phyloP scores from a whole-genome alignment of 2,113 vertebrate genomes.

The Sander vitreus region DNA sequence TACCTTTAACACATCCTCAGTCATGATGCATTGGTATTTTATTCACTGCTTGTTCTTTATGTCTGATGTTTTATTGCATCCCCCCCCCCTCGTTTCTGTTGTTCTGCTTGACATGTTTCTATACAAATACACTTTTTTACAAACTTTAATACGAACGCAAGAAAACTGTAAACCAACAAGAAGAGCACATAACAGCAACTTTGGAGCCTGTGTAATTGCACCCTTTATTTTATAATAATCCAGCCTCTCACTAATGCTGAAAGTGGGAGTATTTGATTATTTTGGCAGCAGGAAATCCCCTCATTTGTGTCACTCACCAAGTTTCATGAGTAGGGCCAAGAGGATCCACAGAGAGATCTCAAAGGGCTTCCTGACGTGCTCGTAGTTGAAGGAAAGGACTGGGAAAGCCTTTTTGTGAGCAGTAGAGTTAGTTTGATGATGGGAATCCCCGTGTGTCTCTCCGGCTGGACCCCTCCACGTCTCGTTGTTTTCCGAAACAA shows the following conservation, averaged over 20 bases:
- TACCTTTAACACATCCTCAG: not conserved
- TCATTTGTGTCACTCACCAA: slow-evolving; percentile 86
- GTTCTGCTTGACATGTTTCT: not conserved
- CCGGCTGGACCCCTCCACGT: not conserved
- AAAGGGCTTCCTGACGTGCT: slow-evolving; percentile 87
- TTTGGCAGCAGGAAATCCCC: not conserved
- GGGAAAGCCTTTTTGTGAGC: slow-evolving; percentile 88
- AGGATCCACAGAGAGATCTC: slow-evolving; percentile 96
- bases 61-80: not conserved
- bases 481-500: slow-evolving; percentile 11
- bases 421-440: not conserved
- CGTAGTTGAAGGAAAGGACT: slow-evolving; percentile 89
- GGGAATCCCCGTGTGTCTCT: not conserved
- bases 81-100: not conserved
- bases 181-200: not conserved
- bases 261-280: not conserved
- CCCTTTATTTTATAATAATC: not conserved
- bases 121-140: not conserved
- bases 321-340: slow-evolving; percentile 95
- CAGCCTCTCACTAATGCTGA: not conserved
- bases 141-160: not conserved
- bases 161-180: not conserved
- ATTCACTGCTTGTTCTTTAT: not conserved
- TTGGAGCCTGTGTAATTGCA: not conserved
- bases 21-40: not conserved